Percentiles rank a stretch among this genome's conserved stretches.
These are phyloP conservation scores for Drosophila histrio DNA, from an alignment of 2,888 invertebrate species.

Conservation along the genomic window DNA sequence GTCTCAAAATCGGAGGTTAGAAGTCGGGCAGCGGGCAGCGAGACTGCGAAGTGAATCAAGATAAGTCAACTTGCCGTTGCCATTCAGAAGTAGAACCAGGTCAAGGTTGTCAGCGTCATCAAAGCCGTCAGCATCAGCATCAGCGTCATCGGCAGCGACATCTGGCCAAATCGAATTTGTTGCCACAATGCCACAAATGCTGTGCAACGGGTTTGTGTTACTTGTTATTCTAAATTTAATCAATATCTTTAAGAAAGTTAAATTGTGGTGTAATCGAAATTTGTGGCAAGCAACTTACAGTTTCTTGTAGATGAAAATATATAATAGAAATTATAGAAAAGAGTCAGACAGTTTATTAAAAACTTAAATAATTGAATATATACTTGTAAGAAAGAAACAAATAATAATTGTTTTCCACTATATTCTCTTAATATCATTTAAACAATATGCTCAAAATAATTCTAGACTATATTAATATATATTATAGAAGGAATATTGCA, in stretches of 20 bases:
- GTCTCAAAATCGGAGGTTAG: conserved; percentile 15
- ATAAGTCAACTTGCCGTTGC: conserved; percentile 21
- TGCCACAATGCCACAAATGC: conserved; percentile 37
- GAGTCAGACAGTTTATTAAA: background rate
- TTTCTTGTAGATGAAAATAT: too few relatives aligned
- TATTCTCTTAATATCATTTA: too few relatives aligned
- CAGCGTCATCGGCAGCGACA: conserved; percentile 22
- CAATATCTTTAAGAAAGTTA: conserved; percentile 1
- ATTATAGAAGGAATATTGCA: too few relatives aligned
- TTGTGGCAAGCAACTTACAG: background rate
- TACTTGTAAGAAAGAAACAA: background rate
- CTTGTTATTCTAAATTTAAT: background rate
- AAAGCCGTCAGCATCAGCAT: conserved; percentile 6
- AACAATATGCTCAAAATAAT: too few relatives aligned
- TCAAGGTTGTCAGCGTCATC: conserved; percentile 71
- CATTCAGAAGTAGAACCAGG: conserved; percentile 76
- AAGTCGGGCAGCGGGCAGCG: conserved; percentile 14
- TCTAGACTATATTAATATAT: too few relatives aligned
- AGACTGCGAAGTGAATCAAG: conserved; percentile 14
- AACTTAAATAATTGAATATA: background rate
- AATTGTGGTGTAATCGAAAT: background rate
- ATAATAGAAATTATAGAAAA: background rate
- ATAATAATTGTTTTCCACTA: too few relatives aligned
- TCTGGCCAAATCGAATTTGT: conserved; percentile 13
- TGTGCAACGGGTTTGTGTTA: conserved; percentile 47